Base-by-base conservation (phyloP, 2,888 invertebrate genomes). In the Drosophila lacicola region DNA sequence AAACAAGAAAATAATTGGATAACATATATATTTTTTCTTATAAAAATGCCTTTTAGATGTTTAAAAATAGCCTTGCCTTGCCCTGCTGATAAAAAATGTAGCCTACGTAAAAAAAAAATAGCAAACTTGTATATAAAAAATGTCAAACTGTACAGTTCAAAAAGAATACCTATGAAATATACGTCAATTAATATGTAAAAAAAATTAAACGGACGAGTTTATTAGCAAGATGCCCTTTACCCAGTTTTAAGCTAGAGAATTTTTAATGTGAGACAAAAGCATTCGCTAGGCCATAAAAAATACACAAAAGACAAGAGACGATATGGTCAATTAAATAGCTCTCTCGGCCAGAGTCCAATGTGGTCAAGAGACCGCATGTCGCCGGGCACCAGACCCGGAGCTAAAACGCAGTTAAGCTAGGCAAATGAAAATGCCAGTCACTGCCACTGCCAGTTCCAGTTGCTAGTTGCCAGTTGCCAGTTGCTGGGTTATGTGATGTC, bases 181-280 rank as follows among this genome's bases (percentile, higher is more conserved):
- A 55, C 3, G 11, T 17, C 14, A 58, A 68, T 60, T 29, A 46
- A 47, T 68, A 72, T 44, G 44, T 17, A 44, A 69, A 60, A 13
- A 21, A 21, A 33, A 25, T 44, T 36, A 2, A 42, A 34, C 45
- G 13, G 17, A 50, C 56, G 39, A 69, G 14, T 62, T 68, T 57
- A 75, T 68, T 50, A 34, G 47, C 70, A 17, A 19, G 46, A 6
- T 86, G 81, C 81, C 87, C 82, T 86, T 82, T 82, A 81, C 84
- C 76, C 70, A 86, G 67, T 64, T 82, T 73, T 56, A 33, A 53
- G 42, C 42, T 39, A 47, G 66, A 78, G 56, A 69, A 74, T 68
- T 61, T 53, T 51, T 49, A 62, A 55, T 42, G 44, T 36, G 34
- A 46, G 45, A 34, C 56, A 56, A 47, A 51, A 34, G 36, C 39